Base-by-base conservation (phyloP, 2,888 invertebrate species). In the Diploptera punctata region DNA sequence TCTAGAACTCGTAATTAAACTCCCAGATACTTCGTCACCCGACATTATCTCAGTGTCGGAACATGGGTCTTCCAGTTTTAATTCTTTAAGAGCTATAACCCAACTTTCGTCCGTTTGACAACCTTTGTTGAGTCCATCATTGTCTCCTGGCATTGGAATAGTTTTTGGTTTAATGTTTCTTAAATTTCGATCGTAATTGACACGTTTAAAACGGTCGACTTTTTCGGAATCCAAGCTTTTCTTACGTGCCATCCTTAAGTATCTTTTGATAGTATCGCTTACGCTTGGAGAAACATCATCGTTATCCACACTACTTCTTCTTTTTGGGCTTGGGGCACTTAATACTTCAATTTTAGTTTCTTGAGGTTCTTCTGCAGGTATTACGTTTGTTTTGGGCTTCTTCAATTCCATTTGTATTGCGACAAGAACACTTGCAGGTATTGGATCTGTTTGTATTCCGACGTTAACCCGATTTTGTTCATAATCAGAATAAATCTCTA, bases 281-380 rank as follows among this genome's bases (percentile, higher is more conserved):
- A 95, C 94, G 0, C 94, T 94, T 75, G 94, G 94, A 0, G 93
- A 93, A 0, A 94, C 90, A 79, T 94, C 94, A 79, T 93, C 93
- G 81, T 93, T 91, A 79, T 93, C 93, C 16, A 93, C 91, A 80
- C 93, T 93, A 77, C 92, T 92, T 78, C 91, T 88, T 60, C 93
- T 87, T 7, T 91, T 84, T 73, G 83, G 80, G 7, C 83, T 18
- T 10, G 38, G 16, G 13, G 47, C 54, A 9, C 44, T 49, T 60
- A 70, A 65, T 57, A 67, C 21, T 67, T 76, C 62, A 61, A 73
- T 29, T 73, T 74, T 62, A 1, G 16, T 57, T 19, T 69, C 75
- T 3, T 68, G 70, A 4, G 57, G 49, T 10, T 65, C 49, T 24
- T 71, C 62, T 57, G 65, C 49, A n/a, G 61, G 86, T n/a, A n/a